Base-by-base conservation (phyloP, 2,888 invertebrate species). In the Leucophenga montana region DNA sequence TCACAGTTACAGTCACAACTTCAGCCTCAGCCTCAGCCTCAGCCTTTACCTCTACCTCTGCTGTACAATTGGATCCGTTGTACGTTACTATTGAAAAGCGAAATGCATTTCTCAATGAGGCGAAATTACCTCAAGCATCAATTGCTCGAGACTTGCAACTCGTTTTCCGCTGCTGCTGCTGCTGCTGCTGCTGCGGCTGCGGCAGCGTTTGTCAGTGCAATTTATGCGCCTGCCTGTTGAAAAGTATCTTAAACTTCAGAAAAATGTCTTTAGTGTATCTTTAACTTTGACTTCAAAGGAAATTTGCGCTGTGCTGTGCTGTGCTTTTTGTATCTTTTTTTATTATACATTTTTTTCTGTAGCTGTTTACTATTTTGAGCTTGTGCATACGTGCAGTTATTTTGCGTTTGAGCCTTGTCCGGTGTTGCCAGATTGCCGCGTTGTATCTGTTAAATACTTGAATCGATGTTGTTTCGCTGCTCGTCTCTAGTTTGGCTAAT, bases 201-300 rank as follows among this genome's bases (percentile, higher is more conserved):
- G 33, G 59, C 20, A 27, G 69, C 69, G 48, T 61, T 61, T 64
- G 70, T 64, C 57, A 48, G 62, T 31, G 56, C 70, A 64, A 70
- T 72, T 64, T 71, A 39, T 71, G 77, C 70, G 72, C 73, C 79
- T 77, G 66, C 77, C 73, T 75, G 77, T 77, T 73, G 70, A 68
- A 68, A 73, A 65, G 70, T 72, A 74, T 69, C 71, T 61, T 53
- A 46, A 67, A 62, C 62, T 61, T 48, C 18, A 66, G 61, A 39
- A 66, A 64, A 69, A 61, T 65, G 56, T 69, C 57, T 70, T 66
- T 67, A 44, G 39, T 54, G 65, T 65, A 69, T 65, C 65, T 66
- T 65, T 57, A 56, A 65, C 59, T 67, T 68, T 56, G 70, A 65
- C 66, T 69, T 66, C 46, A 59, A 66, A 31, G 14, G 66, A 71